Percentiles rank a stretch among this genome's conserved stretches.
Evolutionary conservation across 1,140 invertebrate species (phyloP).

Genomic region (Drusus annulatus): DNA sequence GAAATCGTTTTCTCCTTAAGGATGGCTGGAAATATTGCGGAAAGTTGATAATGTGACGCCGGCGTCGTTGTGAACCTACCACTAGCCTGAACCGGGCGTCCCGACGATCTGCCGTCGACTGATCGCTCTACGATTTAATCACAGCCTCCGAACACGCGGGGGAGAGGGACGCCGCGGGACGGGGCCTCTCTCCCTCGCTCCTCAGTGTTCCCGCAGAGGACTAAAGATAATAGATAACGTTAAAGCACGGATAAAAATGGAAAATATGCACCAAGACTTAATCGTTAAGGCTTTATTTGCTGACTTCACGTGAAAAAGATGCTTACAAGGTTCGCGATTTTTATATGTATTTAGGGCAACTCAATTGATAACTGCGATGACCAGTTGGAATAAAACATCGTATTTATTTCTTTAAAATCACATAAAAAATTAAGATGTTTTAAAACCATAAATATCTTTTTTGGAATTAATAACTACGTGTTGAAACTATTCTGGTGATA

Average conservation of each 20-base stretch:
- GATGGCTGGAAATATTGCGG: constrained; percentile 27
- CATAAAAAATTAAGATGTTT: too few species aligned
- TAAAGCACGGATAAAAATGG: constrained; percentile 22
- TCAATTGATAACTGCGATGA: background rate
- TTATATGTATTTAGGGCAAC: too few species aligned
- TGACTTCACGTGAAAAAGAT: background rate
- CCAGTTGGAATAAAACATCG: background rate
- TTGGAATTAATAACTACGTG: too few species aligned
- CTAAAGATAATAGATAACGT: constrained; percentile 39
- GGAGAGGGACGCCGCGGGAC: constrained; percentile 27
- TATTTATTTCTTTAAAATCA: too few species aligned
- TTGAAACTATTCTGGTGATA: too few species aligned
- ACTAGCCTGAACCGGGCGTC: constrained; percentile 1
- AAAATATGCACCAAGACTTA: constrained; percentile 28
- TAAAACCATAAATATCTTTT: too few species aligned
- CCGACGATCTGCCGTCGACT: constrained; percentile 39
- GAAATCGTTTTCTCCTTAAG: constrained; percentile 7
- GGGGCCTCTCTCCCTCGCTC: background rate
- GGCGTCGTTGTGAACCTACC: background rate
- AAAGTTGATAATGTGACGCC: constrained; percentile 9
- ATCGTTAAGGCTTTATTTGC: constrained; percentile 37
- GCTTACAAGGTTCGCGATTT: too few species aligned
- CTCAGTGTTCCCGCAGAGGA: constrained; percentile 10
- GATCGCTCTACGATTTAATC: constrained; percentile 47
- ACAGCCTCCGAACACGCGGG: constrained; percentile 32